Conservation (phyloP, 2,797 vertebrate genomes). For the Coreius guichenoti region DNA sequence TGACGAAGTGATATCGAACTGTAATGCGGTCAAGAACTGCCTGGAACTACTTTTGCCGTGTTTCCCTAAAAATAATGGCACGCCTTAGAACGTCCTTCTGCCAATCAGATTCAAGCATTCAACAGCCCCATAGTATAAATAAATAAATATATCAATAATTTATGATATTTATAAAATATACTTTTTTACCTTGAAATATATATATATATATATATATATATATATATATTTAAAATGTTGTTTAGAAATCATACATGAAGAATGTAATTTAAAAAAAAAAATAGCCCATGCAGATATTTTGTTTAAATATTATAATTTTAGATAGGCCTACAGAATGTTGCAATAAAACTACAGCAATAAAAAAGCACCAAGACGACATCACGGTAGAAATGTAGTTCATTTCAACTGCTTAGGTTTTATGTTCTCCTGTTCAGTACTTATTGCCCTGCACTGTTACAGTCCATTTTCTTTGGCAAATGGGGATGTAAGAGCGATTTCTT, state of each 20-base stretch:
- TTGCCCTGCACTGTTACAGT: background rate
- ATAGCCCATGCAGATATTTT: background rate
- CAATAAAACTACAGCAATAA: background rate
- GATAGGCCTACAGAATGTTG: background rate
- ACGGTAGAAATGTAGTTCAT: slow-evolving; percentile 12
- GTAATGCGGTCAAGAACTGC: too few species aligned
- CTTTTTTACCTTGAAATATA: too few species aligned
- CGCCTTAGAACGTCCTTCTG: too few species aligned
- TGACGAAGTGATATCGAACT: too few species aligned
- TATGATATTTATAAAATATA: too few species aligned
- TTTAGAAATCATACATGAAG: background rate
- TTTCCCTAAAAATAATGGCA: too few species aligned
- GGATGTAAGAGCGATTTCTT: background rate
- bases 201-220: too few species aligned
- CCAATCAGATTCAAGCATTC: too few species aligned
- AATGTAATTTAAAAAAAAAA: background rate
- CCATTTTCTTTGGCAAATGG: slow-evolving; percentile 32
- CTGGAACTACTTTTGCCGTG: too few species aligned
- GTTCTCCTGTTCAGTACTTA: background rate
- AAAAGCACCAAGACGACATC: background rate
- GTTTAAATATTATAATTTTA: background rate
- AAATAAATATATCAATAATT: too few species aligned
- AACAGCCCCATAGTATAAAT: too few species aligned
- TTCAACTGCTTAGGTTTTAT: slow-evolving; percentile 20
- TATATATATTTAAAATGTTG: too few species aligned